phyloP scores from a whole-genome alignment of 2,113 vertebrate genomes.

The Engystomops pustulosus region DNA sequence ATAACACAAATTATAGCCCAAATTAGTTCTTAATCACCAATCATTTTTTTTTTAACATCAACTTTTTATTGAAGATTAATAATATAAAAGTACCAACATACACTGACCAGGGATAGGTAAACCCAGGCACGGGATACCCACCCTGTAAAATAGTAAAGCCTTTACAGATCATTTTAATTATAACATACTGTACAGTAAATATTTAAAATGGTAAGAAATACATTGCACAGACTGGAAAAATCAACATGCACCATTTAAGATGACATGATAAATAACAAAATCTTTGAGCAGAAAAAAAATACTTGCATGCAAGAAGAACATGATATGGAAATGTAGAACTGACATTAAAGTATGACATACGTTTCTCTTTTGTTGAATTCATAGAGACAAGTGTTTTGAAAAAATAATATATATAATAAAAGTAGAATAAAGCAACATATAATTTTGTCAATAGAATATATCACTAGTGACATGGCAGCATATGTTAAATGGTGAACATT shows the following conservation, averaged over 20 bases:
- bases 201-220: neutral
- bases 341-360: conserved; percentile 3
- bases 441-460: neutral
- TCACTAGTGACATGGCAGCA: too few species aligned
- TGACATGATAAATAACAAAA: conserved; percentile 28
- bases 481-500: too few species aligned
- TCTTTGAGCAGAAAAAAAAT: conserved; percentile 11
- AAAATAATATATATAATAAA: neutral
- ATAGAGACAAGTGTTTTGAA: neutral
- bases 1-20: neutral
- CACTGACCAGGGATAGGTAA: too few species aligned
- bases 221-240: neutral
- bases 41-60: too few species aligned
- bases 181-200: neutral
- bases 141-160: too few species aligned
- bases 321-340: neutral
- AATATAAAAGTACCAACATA: too few species aligned
- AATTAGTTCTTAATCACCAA: too few species aligned
- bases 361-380: neutral
- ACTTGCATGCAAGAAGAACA: neutral
- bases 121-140: too few species aligned
- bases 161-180: too few species aligned
- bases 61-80: too few species aligned
- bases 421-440: neutral
- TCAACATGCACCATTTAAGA: neutral